A percentile compares a stretch with the other conserved stretches of the same genome.
Conservation (phyloP, 2,113 vertebrate genomes). For the Nematolebias whitei region DNA sequence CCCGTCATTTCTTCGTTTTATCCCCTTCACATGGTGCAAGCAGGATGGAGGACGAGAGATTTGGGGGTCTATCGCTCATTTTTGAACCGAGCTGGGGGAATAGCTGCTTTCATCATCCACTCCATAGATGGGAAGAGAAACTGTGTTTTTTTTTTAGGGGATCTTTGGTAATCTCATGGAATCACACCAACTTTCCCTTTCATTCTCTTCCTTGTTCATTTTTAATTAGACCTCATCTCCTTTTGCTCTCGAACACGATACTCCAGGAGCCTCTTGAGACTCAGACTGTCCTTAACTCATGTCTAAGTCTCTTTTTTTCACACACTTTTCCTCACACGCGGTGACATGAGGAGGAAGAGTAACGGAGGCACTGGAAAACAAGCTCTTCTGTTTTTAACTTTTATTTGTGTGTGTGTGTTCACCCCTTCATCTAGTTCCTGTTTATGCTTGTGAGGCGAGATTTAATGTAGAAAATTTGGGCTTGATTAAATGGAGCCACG, state of each 20-base stretch:
- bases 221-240: conserved; percentile 68
- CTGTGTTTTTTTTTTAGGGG: conserved; percentile 5
- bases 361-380: background rate
- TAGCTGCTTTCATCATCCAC: conserved; percentile 55
- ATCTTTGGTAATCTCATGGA: conserved; percentile 52
- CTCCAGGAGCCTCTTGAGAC: conserved; percentile 51
- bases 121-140: conserved; percentile 13
- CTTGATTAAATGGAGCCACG: conserved; percentile 68
- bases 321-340: background rate
- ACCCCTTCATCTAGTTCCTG: conserved; percentile 40
- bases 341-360: background rate
- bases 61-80: conserved; percentile 56
- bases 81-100: conserved; percentile 44
- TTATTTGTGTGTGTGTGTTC: no score
- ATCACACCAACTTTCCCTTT: conserved; percentile 48
- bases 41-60: conserved; percentile 42
- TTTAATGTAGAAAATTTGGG: conserved; percentile 65
- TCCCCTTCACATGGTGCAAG: conserved; percentile 31
- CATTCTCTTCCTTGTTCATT: conserved; percentile 39
- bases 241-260: conserved; percentile 40
- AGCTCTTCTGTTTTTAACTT: background rate
- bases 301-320: conserved; percentile 18
- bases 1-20: conserved; percentile 57
- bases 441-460: conserved; percentile 62
- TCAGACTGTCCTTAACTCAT: conserved; percentile 9